Evolutionary conservation across 2,888 invertebrate genomes (phyloP), one percentile per base, ranked within the genome.

Genomic region (Charanyca ferruginea): DNA sequence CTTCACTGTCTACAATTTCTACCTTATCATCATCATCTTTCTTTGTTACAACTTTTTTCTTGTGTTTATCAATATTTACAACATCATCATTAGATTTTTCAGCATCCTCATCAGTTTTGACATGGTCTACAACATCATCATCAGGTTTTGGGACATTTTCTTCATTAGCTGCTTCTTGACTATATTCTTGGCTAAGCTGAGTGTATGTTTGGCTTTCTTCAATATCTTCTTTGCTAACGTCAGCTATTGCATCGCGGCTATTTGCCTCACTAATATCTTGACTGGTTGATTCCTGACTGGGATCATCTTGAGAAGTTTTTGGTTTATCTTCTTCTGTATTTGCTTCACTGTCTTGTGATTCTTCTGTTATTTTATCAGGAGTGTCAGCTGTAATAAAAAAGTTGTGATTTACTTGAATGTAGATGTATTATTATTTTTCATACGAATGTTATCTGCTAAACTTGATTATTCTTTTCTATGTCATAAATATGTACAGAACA

Each of bases 301-400:
- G 54, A 11, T 57, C 66, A 53, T 83, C 85, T 66, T 81, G 81
- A 41, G 81, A 85, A 57, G 67, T 82, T 82, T 86, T 85, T 63
- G 73, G 55, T 54, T 85, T 81, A 22, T 85, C 83, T 20, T 85
- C 85, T 44, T 76, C 77, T 66, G 60, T 45, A 60, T 66, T 78
- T 38, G 45, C 49, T 55, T 58, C 62, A 52, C 62, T 72, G 9
- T 77, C 73, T 62, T 72, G 70, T 69, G 73, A 61, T 59, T 78
- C 79, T 57, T 69, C 66, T 25, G 55, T 60, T 65, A 48, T 9
- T 66, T 52, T 75, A 7, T 65, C 59, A 20, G 13, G 13, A 38
- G 16, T 53, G 23, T 73, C 66, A 28, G 13, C 69, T 70, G 74
- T 45, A 70, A 70, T 35, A 3, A 57, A 57, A 32, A 25, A 1